These are phyloP conservation scores for Casuarius casuarius DNA, from an alignment of 2,113 vertebrate species.

Conservation along the genomic window DNA sequence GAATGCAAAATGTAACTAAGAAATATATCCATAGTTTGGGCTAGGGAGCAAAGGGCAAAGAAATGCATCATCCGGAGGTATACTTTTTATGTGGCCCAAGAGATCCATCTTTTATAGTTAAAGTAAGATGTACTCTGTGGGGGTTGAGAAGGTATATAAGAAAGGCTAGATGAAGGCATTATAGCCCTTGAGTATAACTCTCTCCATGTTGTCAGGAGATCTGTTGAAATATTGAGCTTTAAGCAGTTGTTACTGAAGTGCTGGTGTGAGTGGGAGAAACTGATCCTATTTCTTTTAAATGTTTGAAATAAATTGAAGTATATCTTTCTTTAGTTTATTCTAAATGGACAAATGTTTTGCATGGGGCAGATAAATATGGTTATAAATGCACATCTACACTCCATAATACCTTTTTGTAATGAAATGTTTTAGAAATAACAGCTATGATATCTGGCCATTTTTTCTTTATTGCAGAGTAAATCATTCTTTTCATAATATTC, in stretches of 20 bases:
- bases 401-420: no score
- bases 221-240: background rate
- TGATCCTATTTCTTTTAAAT: background rate
- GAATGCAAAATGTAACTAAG: background rate
- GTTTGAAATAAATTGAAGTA: background rate
- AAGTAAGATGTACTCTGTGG: background rate
- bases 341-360: background rate
- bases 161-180: background rate
- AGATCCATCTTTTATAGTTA: background rate
- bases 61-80: background rate
- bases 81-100: background rate
- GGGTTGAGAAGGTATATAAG: background rate
- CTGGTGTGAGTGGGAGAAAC: background rate
- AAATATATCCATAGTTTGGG: background rate
- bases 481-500: background rate
- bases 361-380: background rate
- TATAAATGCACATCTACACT: background rate
- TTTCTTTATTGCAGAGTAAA: background rate
- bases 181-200: background rate
- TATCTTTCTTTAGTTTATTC: background rate
- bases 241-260: background rate
- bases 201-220: background rate
- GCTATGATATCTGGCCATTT: background rate
- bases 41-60: background rate
- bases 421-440: no score